These are phyloP conservation scores for Siniperca chuatsi DNA, from an alignment of 2,113 vertebrate species.

Conservation along the genomic window DNA sequence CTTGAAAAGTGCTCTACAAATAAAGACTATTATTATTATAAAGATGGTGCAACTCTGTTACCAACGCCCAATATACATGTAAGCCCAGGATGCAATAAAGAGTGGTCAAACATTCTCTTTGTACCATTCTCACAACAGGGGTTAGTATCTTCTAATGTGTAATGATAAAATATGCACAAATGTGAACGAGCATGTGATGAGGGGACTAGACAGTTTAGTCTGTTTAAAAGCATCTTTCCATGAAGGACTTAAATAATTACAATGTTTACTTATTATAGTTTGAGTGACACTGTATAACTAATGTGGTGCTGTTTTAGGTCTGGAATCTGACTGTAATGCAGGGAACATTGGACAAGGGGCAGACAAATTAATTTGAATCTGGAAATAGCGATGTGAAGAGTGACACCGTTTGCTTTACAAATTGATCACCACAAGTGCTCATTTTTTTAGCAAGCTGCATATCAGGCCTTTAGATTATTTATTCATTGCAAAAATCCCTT, in stretches of 20 bases:
- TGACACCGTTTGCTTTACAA: not conserved
- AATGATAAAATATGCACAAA: not conserved
- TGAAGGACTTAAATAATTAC: not conserved
- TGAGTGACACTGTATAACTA: not conserved
- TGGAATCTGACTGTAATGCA: not conserved
- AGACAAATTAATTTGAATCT: not conserved
- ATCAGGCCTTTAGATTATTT: not conserved
- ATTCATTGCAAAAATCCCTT: slow-evolving; percentile 3
- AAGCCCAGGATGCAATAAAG: not conserved
- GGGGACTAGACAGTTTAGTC: too few relatives aligned
- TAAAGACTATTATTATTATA: not conserved
- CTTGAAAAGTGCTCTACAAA: too few relatives aligned
- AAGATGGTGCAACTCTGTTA: not conserved
- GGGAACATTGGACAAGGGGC: not conserved
- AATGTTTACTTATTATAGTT: not conserved
- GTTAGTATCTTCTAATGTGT: not conserved
- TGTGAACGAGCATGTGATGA: not conserved
- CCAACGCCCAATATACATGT: not conserved
- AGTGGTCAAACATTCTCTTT: not conserved
- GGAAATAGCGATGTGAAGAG: not conserved
- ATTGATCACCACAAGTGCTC: not conserved
- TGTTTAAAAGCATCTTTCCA: not conserved
- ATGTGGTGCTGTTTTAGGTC: not conserved
- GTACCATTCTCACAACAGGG: not conserved
- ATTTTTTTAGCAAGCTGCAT: not conserved